Base-by-base conservation (phyloP, 2,113 vertebrate species). In the Dendropsophus ebraccatus region DNA sequence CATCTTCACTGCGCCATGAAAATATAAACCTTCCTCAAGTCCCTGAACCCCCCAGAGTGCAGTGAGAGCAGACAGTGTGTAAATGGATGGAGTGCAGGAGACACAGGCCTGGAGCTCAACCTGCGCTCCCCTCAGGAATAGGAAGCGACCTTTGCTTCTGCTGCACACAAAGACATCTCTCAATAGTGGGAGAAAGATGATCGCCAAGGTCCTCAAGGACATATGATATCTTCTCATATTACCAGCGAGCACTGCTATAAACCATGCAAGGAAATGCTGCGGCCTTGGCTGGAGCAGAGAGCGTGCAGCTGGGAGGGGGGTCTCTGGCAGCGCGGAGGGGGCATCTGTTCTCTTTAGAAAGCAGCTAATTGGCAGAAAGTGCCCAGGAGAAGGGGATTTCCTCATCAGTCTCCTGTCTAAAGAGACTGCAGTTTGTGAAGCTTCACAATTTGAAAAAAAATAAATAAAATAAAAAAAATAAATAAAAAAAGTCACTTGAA, bases 51-150 rank as follows among this genome's bases (percentile, higher is more conserved):
- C 88, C 89, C 88, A 89, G 88, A 88, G 60, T 85, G 2, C 74
- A 30, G 6, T 47, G 23, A 0, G 1, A 50, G 30, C 32, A 41
- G 32, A 74, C 56, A 74, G 67, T 25, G 30, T 65, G 87, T 25
- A 85, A 91, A 85, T 79, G 89, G 83, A 90, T 87, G 89, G 83
- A 89, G 84, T 28, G 85, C 88, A 79, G 78, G 0, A 84, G 88
- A 45, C 84, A 86, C 54, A 50, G 87, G 69, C 16, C 47, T 74
- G 85, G 87, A 83, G 80, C 73, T 87, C 84, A 87, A 73, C 87
- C 74, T 52, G 81, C 60, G 21, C 78, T 81, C 21, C 88, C 87
- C 72, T 70, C 4, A 52, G 88, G 84, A 87, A 81, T 82, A 87
- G 88, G 83, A 21, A 87, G 47, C 1, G 72, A 77, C 81, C 75